These are phyloP conservation scores for Sesamia inferens DNA, from an alignment of 2,888 invertebrate genomes.

Conservation along the genomic window DNA sequence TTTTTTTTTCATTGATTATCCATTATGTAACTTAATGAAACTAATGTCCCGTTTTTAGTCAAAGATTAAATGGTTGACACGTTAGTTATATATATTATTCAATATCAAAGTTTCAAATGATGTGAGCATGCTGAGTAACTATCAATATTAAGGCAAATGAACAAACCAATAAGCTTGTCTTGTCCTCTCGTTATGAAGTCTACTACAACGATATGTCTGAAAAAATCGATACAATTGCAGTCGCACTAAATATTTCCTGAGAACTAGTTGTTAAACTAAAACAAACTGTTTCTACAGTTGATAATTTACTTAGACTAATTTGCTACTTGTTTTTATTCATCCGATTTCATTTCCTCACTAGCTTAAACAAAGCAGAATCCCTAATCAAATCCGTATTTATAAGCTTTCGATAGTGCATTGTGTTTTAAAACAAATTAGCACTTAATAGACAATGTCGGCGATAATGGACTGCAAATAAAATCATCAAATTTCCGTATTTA, in stretches of 20 bases:
- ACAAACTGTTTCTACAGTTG: background rate
- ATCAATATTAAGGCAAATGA: conserved; percentile 38
- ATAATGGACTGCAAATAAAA: conserved; percentile 58
- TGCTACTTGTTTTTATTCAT: background rate
- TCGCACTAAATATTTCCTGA: background rate
- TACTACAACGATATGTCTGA: background rate
- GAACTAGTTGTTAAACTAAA: background rate
- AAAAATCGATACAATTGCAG: background rate
- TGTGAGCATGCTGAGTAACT: conserved; percentile 14
- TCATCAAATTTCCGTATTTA: conserved; percentile 48
- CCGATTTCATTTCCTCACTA: background rate
- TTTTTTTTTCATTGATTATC: too few species aligned
- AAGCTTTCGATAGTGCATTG: background rate
- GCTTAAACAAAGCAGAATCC: background rate
- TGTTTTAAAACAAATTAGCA: conserved; percentile 44
- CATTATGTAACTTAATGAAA: too few species aligned
- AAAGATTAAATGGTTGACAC: too few species aligned
- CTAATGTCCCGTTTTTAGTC: too few species aligned
- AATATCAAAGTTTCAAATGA: conserved; percentile 25
- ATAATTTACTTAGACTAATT: background rate
- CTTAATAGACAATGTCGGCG: conserved; percentile 18
- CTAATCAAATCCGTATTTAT: background rate
- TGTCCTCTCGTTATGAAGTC: background rate
- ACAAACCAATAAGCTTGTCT: background rate
- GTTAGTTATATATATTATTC: too few species aligned